Percentiles rank a stretch among this genome's conserved stretches.
These are phyloP conservation scores for Tricholaema leucomelas DNA, from an alignment of 2,113 vertebrate species.

Conservation along the genomic window DNA sequence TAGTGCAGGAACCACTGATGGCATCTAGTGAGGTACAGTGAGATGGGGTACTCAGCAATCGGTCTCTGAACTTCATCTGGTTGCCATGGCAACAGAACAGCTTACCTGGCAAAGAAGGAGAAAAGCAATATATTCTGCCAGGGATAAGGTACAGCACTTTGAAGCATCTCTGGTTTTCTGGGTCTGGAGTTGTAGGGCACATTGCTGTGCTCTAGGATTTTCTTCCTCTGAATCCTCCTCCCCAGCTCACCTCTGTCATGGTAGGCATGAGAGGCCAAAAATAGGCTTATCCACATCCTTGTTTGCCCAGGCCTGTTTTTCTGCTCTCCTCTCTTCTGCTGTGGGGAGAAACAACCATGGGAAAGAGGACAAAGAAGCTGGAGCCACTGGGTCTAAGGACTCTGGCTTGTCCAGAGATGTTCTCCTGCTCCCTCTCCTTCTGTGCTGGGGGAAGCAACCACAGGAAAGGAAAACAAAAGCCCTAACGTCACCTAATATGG, in stretches of 20 bases:
- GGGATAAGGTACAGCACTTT: background rate
- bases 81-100: background rate
- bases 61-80: constrained; percentile 19
- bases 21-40: background rate
- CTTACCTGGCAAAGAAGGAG: background rate
- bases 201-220: background rate
- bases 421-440: too few species aligned
- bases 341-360: too few species aligned
- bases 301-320: too few species aligned
- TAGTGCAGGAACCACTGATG: background rate
- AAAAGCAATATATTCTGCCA: background rate
- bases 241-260: background rate
- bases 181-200: background rate
- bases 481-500: too few species aligned
- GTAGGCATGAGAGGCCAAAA: too few species aligned
- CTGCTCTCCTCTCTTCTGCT: too few species aligned
- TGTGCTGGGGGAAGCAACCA: too few species aligned
- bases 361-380: too few species aligned
- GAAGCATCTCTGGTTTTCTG: background rate
- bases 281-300: too few species aligned
- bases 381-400: too few species aligned
- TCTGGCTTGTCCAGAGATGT: too few species aligned
- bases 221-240: background rate
- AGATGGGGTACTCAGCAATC: background rate
- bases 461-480: too few species aligned